A percentile compares a stretch with the other conserved stretches of the same genome.
These are phyloP conservation scores for Enteromius anoplus DNA, from an alignment of 2,797 vertebrate species.

Conservation along the genomic window DNA sequence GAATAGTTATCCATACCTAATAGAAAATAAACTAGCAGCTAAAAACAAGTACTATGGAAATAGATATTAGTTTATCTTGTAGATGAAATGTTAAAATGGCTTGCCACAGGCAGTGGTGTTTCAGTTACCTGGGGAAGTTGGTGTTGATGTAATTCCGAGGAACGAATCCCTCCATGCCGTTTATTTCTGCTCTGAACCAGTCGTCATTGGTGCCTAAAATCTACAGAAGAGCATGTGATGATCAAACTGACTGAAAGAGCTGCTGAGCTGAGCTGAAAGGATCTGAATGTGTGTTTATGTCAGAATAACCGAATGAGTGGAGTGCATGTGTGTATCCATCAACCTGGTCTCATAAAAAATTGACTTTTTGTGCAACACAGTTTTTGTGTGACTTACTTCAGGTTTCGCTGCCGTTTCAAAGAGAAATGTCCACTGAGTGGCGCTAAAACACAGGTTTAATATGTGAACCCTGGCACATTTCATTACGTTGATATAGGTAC, in stretches of 20 bases:
- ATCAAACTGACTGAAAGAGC: not conserved
- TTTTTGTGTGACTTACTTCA: too few species aligned
- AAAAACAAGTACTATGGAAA: not conserved
- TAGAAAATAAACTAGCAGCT: not conserved
- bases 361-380: too few species aligned
- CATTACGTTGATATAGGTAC: too few species aligned
- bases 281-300: not conserved
- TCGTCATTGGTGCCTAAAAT: conserved; percentile 84
- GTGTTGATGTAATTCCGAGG: conserved; percentile 88
- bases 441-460: too few species aligned
- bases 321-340: not conserved
- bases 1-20: not conserved
- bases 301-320: not conserved
- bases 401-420: too few species aligned
- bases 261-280: not conserved
- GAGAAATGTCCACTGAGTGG: too few species aligned
- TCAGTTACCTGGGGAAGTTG: conserved; percentile 77
- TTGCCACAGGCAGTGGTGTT: not conserved
- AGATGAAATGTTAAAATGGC: not conserved
- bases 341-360: too few species aligned
- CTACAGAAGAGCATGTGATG: conserved; percentile 62
- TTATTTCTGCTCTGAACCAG: conserved; percentile 86
- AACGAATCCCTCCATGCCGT: conserved; percentile 81
- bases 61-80: not conserved
- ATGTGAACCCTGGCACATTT: too few species aligned